Percentiles rank a stretch among this genome's conserved stretches.
Conservation (phyloP, 2,888 invertebrate genomes). For the Stenodera caucasica region DNA sequence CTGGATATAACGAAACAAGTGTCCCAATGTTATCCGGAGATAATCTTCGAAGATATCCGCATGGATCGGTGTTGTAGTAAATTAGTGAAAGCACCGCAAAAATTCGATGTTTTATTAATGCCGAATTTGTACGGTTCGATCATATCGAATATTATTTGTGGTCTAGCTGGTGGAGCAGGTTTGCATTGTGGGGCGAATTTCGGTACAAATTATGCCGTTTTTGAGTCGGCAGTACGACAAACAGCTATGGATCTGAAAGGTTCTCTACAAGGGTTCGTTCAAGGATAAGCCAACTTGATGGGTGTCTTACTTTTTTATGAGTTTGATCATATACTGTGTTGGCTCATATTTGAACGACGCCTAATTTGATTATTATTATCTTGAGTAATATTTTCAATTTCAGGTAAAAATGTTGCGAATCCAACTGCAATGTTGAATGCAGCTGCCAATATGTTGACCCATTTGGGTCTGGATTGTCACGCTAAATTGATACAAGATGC, state of each 20-base stretch:
- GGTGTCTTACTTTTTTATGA: constrained; percentile 13
- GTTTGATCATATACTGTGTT: not conserved
- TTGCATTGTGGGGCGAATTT: constrained; percentile 40
- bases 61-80: constrained; percentile 38
- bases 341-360: not conserved
- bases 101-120: constrained; percentile 41
- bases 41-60: constrained; percentile 35
- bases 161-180: constrained; percentile 43
- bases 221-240: constrained; percentile 41
- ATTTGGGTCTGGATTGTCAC: constrained; percentile 34
- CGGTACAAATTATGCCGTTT: constrained; percentile 40
- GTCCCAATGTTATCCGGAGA: constrained; percentile 33
- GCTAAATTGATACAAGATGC: constrained; percentile 38
- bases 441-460: constrained; percentile 35
- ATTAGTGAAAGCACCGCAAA: constrained; percentile 34
- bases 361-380: not conserved
- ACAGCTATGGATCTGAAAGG: not conserved
- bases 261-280: too few species aligned
- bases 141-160: constrained; percentile 38
- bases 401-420: constrained; percentile 93
- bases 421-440: constrained; percentile 96
- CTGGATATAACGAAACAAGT: constrained; percentile 34
- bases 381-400: too few species aligned
- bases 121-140: constrained; percentile 43
- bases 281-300: constrained; percentile 3